A percentile compares a stretch with the other conserved stretches of the same genome.
phyloP scores from a whole-genome alignment of 2,797 vertebrate genomes.

The Lagothrix lagotricha region DNA sequence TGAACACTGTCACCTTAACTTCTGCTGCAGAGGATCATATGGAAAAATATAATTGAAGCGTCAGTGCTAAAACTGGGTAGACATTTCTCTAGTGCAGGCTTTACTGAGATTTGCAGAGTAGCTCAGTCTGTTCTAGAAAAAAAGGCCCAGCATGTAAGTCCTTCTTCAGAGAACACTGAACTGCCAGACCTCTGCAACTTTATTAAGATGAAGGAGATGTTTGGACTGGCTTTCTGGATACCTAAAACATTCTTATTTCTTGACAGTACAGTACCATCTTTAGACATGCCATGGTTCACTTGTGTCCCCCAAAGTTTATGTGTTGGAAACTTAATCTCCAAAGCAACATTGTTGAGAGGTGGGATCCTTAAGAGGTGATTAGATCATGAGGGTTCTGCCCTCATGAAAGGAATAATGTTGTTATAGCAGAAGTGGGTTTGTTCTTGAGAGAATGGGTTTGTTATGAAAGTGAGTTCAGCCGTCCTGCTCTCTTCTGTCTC shows the following conservation, averaged over 20 bases:
- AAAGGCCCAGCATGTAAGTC: neutral
- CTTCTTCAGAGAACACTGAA: neutral
- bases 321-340: neutral
- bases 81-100: neutral
- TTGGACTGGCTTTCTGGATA: neutral
- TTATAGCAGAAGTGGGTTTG: neutral
- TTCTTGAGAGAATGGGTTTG: neutral
- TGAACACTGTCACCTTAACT: neutral
- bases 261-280: rapidly evolving
- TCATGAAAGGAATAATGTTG: neutral
- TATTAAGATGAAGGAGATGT: neutral
- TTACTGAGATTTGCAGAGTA: rapidly evolving
- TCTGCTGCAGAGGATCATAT: neutral
- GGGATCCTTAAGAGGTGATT: too few relatives aligned
- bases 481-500: neutral
- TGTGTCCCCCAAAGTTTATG: neutral
- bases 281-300: too few relatives aligned
- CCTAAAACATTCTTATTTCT: neutral
- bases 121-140: neutral
- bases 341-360: too few relatives aligned
- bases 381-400: neutral
- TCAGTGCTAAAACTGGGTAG: neutral
- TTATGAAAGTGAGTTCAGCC: too few relatives aligned
- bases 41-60: neutral
- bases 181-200: neutral